phyloP scores from a whole-genome alignment of 1,140 invertebrate species.

The Meloidogyne exigua region DNA sequence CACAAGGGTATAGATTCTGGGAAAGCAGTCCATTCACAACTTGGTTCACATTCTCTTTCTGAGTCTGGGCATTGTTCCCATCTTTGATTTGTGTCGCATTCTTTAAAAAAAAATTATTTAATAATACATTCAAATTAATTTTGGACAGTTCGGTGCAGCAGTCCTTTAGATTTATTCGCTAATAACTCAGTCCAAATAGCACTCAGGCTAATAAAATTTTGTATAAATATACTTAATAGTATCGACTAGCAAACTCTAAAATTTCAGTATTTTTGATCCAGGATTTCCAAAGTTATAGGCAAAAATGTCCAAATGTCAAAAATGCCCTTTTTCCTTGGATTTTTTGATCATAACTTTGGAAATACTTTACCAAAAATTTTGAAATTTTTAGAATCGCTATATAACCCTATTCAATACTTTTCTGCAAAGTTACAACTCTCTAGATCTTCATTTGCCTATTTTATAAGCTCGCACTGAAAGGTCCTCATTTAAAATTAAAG shows the following conservation, averaged over 20 bases:
- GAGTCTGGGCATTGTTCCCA: conserved; percentile 54
- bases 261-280: neutral
- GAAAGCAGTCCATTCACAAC: conserved; percentile 59
- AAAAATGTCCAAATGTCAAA: neutral
- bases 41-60: conserved; percentile 54
- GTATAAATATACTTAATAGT: neutral
- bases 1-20: conserved; percentile 59
- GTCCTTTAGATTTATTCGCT: neutral
- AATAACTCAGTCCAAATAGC: neutral
- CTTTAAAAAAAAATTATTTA: neutral
- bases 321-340: neutral
- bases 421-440: neutral
- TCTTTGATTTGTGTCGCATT: conserved; percentile 54
- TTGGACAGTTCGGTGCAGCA: neutral
- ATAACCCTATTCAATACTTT: neutral
- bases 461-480: neutral
- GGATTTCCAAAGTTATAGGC: neutral
- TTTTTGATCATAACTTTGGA: neutral
- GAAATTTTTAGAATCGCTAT: neutral
- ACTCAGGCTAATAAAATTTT: neutral
- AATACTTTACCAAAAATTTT: neutral
- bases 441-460: neutral
- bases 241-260: neutral
- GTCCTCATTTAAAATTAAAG: neutral
- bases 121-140: neutral